These are phyloP conservation scores for Paraescarpia echinospica DNA, from an alignment of 1,140 invertebrate genomes.

Conservation along the genomic window DNA sequence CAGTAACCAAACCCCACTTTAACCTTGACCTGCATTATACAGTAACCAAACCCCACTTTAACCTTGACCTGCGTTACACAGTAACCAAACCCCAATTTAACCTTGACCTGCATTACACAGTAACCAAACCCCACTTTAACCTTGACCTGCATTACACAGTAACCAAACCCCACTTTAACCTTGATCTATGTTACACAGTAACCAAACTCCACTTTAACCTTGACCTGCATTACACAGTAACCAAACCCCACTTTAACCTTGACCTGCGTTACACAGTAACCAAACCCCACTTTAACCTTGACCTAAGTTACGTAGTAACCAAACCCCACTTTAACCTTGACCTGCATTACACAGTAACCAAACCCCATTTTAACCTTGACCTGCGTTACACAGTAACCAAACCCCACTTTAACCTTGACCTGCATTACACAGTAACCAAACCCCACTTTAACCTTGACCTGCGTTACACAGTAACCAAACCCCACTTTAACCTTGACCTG, in stretches of 20 bases:
- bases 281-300: too few relatives aligned
- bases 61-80: background rate
- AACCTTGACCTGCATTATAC: too few relatives aligned
- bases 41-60: background rate
- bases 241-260: background rate
- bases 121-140: background rate
- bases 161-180: constrained; percentile 41
- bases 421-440: background rate
- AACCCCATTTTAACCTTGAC: too few relatives aligned
- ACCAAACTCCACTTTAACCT: background rate
- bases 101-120: background rate
- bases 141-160: too few relatives aligned
- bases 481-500: too few relatives aligned
- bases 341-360: background rate
- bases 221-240: background rate
- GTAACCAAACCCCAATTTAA: background rate
- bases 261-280: background rate
- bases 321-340: constrained; percentile 61
- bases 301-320: too few relatives aligned
- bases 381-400: background rate
- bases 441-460: too few relatives aligned
- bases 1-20: constrained; percentile 20
- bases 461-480: background rate
- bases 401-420: too few relatives aligned
- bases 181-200: too few relatives aligned